Evolutionary conservation across 2,797 vertebrate species (phyloP), one percentile per base, ranked within the genome.

Genomic region (Synaphobranchus kaupii): DNA sequence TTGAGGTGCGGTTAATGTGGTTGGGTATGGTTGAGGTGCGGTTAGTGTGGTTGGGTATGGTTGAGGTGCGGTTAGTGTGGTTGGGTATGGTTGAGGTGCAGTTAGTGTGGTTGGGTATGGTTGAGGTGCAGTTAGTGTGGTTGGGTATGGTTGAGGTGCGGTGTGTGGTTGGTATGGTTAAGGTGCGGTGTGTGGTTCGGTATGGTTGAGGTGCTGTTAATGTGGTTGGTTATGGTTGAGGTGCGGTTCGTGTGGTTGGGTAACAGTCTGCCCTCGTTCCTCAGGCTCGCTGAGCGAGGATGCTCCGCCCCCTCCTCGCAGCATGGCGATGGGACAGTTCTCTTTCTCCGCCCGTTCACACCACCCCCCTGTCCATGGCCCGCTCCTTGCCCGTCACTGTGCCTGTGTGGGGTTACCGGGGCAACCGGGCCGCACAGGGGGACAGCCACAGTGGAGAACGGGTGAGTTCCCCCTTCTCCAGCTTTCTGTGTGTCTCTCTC

Each of bases 321-420:
- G 94, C 86, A 91, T 96, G 93, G 94, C 95, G 0, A 34, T 96
- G 92, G 94, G 94, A 50, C 94, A 94, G 89, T 22, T 91, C 0
- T 84, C 78, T 0, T 87, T 91, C 86, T 90, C 93, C 0, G 90
- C 94, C 39, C 95, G 96, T 0, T 90, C 93, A 7, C 86, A 92
- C 87, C 88, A 96, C 66, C 89, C 96, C 96, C 83, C 95, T 96
- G 94, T 96, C 97, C 3, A 88, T 97, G 39, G 98, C 98, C 48
- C 97, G 97, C 92, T 98, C 98, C 17, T 93, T 98, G 86, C 98
- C 98, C 0, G 97, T 98, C 8, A 97, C 97, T 0, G 97, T 98
- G 86, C 98, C 98, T 0, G 96, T 97, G 73, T 98, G 98, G 98
- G 95, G 96, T 87, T 98, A 96, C 93, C 96, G 87, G 58, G 93